These are phyloP conservation scores for Bedellia somnulentella DNA, from an alignment of 2,888 invertebrate genomes.

Conservation along the genomic window DNA sequence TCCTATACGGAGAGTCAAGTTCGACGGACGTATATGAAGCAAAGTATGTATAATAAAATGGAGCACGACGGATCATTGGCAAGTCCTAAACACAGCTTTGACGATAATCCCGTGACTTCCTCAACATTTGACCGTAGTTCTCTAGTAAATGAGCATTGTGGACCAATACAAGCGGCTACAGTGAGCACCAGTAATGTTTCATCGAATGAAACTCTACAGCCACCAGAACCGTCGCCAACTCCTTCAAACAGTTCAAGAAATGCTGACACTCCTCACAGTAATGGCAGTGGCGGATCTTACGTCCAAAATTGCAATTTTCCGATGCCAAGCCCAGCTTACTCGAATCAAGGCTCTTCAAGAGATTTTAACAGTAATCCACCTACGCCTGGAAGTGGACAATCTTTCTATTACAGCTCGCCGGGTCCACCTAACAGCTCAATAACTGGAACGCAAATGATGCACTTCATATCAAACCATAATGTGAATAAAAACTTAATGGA, in stretches of 20 bases:
- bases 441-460: constrained; percentile 48
- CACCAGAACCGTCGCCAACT: constrained; percentile 65
- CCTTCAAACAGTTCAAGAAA: constrained; percentile 54
- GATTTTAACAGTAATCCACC: constrained; percentile 38
- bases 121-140: constrained; percentile 66
- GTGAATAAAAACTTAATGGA: constrained; percentile 55
- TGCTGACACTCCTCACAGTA: constrained; percentile 49
- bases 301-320: constrained; percentile 37
- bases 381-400: constrained; percentile 30
- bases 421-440: constrained; percentile 31
- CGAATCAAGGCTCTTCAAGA: constrained; percentile 39
- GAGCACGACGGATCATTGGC: constrained; percentile 54
- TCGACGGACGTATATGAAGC: constrained; percentile 39
- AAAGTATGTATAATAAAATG: constrained; percentile 33
- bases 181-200: constrained; percentile 83
- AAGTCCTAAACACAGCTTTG: constrained; percentile 55
- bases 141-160: constrained; percentile 64
- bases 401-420: constrained; percentile 37
- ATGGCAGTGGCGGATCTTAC: constrained; percentile 29
- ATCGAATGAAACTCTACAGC: constrained; percentile 57
- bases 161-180: constrained; percentile 81
- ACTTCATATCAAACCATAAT: constrained; percentile 54
- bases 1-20: constrained; percentile 28
- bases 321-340: constrained; percentile 53
- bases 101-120: constrained; percentile 69